Evolutionary conservation across 30 jellyfish, hydroid and myxozoan species (phyloP), one percentile per base, ranked within the genome.

Genomic region (Nemopilema nomurai): DNA sequence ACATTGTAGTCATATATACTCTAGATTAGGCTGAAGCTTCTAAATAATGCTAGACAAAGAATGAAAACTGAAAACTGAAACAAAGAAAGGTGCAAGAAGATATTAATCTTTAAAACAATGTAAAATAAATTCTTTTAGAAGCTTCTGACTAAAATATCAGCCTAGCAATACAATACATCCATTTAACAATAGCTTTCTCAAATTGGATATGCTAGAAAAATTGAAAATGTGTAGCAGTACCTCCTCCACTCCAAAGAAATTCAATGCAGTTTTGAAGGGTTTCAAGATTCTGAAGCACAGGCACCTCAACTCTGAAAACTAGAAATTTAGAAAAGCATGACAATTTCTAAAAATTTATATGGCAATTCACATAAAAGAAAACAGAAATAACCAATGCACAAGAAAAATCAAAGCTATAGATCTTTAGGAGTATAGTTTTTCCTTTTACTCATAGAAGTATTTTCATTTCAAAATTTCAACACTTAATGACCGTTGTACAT

Each of bases 231-330:
- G 1, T 1, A 17, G 26, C 25, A 63, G 9, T 72, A 91, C 97
- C 96, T 79, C 80, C 49, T 28, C 97, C 98, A 71, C 80, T 49
- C 97, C 97, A 93, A 13, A 93, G 85, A 52, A 93, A 93, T 49
- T 93, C 97, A 24, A 77, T 71, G 74, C 98, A 93, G 85, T 88
- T 93, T 64, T 93, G 89, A 20, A 93, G 93, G 18, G 98, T 88
- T 80, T 93, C 98, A 74, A 93, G 85, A 41, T 74, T 88, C 70
- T 69, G 96, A 13, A 81, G 52, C 19, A 83, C 97, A 19, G 98
- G 97, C 79, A 76, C 92, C 16, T 67, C 18, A 0, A 71, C 83
- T 30, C 96, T 41, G 85, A 84, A 83, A 19, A 85, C 97, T 69
- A 64, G 4, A 74, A 31, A 50, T 65, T 28, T 57, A 41, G 57